Conservation (phyloP, 23 tunicate genomes). For the Ciona savignyi region DNA sequence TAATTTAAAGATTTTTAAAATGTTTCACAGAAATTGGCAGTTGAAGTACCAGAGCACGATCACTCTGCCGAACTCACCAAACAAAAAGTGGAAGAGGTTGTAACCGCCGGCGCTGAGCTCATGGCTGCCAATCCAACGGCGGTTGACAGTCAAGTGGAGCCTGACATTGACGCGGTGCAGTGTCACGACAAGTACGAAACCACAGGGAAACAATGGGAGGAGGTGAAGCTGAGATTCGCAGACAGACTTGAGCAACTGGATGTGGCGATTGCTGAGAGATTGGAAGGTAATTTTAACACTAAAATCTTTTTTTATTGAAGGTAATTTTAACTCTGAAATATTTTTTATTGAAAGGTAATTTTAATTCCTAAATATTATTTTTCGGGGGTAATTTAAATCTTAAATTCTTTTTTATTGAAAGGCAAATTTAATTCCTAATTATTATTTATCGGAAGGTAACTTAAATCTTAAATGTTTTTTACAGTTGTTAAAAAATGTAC, state of each 20-base stretch:
- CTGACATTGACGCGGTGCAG: constrained; percentile 32
- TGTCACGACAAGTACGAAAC: constrained; percentile 13
- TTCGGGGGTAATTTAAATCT: too few species aligned
- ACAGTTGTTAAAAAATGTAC: too few species aligned
- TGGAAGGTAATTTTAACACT: too few species aligned
- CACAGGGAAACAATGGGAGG: constrained; percentile 25
- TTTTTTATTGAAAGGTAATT: too few species aligned
- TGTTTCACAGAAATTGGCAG: constrained; percentile 15
- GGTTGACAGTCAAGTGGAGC: constrained; percentile 1
- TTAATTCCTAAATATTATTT: too few species aligned
- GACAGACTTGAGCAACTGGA: constrained; percentile 6
- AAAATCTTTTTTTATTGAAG: too few species aligned
- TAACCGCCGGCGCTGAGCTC: constrained; percentile 7
- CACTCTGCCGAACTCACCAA: constrained; percentile 23
- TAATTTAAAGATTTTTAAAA: too few species aligned
- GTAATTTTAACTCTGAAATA: too few species aligned
- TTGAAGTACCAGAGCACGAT: constrained; percentile 33
- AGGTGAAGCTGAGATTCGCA: constrained; percentile 14
- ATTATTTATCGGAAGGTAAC: too few species aligned
- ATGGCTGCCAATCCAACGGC: background rate
- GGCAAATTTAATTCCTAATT: too few species aligned
- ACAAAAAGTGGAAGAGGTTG: constrained; percentile 13
- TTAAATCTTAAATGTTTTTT: too few species aligned
- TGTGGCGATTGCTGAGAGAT: constrained; percentile 2
- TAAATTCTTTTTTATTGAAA: too few species aligned